Conservation (phyloP, 1,140 invertebrate genomes). For the Brachionus angularis region DNA sequence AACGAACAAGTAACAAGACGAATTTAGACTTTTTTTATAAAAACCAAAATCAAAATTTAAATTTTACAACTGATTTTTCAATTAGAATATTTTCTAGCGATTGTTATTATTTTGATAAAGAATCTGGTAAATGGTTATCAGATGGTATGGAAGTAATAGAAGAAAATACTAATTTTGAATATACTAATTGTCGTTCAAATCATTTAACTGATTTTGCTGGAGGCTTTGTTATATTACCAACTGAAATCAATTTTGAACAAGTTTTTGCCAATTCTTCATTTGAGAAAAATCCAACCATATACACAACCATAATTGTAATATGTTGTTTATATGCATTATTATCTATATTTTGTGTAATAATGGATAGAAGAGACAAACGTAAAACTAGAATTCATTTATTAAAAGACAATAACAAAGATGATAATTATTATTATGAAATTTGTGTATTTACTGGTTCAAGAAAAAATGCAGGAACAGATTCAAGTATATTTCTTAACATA, state of each 20-base stretch:
- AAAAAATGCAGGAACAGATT: constrained; percentile 54
- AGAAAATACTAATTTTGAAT: constrained; percentile 45
- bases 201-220: constrained; percentile 58
- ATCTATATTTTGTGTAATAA: constrained; percentile 57
- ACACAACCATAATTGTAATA: constrained; percentile 61
- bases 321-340: constrained; percentile 51
- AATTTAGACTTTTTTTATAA: no score
- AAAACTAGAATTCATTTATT: constrained; percentile 49
- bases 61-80: constrained; percentile 46
- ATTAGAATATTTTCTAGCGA: constrained; percentile 44
- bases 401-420: constrained; percentile 54
- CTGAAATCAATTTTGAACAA: constrained; percentile 57
- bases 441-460: constrained; percentile 53
- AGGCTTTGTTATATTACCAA: constrained; percentile 56
- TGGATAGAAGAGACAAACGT: constrained; percentile 60
- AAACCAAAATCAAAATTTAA: not conserved
- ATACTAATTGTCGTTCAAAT: constrained; percentile 50
- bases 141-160: constrained; percentile 49
- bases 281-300: constrained; percentile 62
- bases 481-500: constrained; percentile 50
- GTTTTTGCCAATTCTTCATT: constrained; percentile 59
- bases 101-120: constrained; percentile 47
- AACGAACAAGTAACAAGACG: not conserved
- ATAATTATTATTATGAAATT: constrained; percentile 48
- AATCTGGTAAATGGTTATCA: constrained; percentile 48